These are phyloP conservation scores for Pogonocherus hispidulus DNA, from an alignment of 2,888 invertebrate genomes.

Conservation along the genomic window DNA sequence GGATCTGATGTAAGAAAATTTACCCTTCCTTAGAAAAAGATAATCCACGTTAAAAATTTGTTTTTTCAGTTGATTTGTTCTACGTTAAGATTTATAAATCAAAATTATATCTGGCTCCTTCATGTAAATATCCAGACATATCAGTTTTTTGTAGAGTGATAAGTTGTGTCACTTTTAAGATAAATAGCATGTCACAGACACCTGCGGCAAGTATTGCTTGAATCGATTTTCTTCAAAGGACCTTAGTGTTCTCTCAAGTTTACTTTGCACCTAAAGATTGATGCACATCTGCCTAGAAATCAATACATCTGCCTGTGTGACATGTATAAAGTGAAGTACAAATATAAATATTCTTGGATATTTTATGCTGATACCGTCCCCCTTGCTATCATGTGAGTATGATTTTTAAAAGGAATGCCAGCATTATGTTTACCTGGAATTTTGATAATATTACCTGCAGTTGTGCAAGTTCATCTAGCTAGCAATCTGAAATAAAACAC, in stretches of 20 bases:
- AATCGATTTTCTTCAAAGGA: conserved; percentile 30
- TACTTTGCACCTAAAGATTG: conserved; percentile 34
- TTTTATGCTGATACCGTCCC: conserved; percentile 28
- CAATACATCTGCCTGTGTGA: conserved; percentile 30
- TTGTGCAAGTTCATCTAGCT: conserved; percentile 27
- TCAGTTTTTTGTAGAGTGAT: not conserved
- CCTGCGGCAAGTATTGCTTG: conserved; percentile 28
- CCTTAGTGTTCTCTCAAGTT: conserved; percentile 25
- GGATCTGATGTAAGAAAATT: too few relatives aligned
- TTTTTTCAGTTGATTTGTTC: too few relatives aligned
- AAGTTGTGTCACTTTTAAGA: conserved; percentile 22
- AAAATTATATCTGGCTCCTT: too few relatives aligned
- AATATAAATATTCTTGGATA: conserved; percentile 30
- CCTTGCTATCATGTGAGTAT: conserved; percentile 19
- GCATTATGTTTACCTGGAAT: conserved; percentile 21
- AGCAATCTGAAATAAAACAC: not conserved
- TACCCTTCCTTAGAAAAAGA: too few relatives aligned
- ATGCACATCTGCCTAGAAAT: conserved; percentile 32
- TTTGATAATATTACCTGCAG: conserved; percentile 22
- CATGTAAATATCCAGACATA: not conserved
- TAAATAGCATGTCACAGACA: conserved; percentile 21
- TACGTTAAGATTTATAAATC: too few relatives aligned
- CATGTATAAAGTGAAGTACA: conserved; percentile 25
- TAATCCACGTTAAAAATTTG: too few relatives aligned
- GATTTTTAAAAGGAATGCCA: conserved; percentile 9